Evolutionary conservation across 1,140 invertebrate species (phyloP), one percentile per base, ranked within the genome.

Genomic region (Delia radicum): DNA sequence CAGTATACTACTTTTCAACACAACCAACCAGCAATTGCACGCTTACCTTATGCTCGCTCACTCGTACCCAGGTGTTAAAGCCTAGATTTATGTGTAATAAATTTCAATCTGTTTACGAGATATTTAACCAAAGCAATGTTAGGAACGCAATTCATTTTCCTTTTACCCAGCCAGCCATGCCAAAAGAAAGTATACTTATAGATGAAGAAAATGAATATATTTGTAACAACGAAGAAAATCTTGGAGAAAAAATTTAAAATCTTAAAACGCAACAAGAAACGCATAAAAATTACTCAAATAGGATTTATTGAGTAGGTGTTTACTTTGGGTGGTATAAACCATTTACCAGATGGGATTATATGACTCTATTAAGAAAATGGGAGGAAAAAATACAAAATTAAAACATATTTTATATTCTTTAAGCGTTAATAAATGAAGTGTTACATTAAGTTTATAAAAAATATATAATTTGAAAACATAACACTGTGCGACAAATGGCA

Each of bases 41-140:
- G n/a, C n/a, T n/a, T n/a, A n/a, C n/a, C n/a, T n/a, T n/a, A n/a
- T n/a, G n/a, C n/a, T n/a, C n/a, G n/a, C n/a, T n/a, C n/a, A n/a
- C n/a, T n/a, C n/a, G n/a, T n/a, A n/a, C n/a, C n/a, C 69, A 83
- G 82, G 82, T 83, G 80, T 80, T 79, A 83, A 83, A 81, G 82
- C 78, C 79, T 79, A 81, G 82, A 83, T 83, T 83, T 83, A 83
- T 82, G 81, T 79, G 79, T 83, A 83, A 83, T 83, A 83, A 83
- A 83, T 83, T 83, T 83, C 82, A 83, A 83, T 83, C 82, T 83
- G 81, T 83, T 83, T 46, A 48, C 37, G 48, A 18, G 65, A 69
- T 33, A 69, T 37, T 33, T 55, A 55, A 55, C 48, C 18, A 55
- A 55, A 55, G 48, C n/a, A 26, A 27, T 62, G 24, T 78, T 71